Evolutionary conservation across 2,888 invertebrate species (phyloP), one percentile per base, ranked within the genome.

Genomic region (Pandemis heparana): DNA sequence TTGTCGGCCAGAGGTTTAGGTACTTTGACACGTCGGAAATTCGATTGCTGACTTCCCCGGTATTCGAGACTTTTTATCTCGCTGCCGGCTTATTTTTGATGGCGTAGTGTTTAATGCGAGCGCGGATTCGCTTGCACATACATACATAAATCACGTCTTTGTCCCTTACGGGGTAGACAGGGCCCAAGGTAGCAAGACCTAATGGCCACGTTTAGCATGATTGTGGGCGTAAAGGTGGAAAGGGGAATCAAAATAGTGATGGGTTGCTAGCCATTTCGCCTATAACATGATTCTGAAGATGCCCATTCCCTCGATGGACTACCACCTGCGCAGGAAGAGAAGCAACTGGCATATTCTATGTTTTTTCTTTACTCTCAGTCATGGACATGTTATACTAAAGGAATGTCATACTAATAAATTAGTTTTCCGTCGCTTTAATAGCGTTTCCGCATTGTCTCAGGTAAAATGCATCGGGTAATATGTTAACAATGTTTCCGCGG

Each of bases 1-100:
- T 92, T 93, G 92, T 91, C 91, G 89, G 83, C 83, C 85, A 87
- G 90, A 92, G 92, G 92, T 92, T 94, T 93, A 74, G 73, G 63
- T 70, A 91, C 90, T 90, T 90, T 92, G 93, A 93, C 92, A 87
- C 87, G 88, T 91, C 82, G 92, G 87, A 88, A 92, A 91, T 92
- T 89, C 91, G 92, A 88, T 90, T 90, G 91, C 90, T 90, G 89
- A 88, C 89, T 82, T 89, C 85, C 83, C 83, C 81, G 84, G 83
- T 83, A 87, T 87, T 87, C 84, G 77, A 81, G 79, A 80, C 85
- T 84, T 84, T 83, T 81, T 80, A 73, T 69, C 64, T 56, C 12
- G 48, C 48, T 63, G 14, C 12, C 18, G 60, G 53, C 69, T 53
- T 70, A 69, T 48, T 73, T 46, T 10, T n/a, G 32, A 62, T 18